A percentile compares a stretch with the other conserved stretches of the same genome.
Conservation (phyloP, 2,888 invertebrate genomes). For the Litoditis marina region DNA sequence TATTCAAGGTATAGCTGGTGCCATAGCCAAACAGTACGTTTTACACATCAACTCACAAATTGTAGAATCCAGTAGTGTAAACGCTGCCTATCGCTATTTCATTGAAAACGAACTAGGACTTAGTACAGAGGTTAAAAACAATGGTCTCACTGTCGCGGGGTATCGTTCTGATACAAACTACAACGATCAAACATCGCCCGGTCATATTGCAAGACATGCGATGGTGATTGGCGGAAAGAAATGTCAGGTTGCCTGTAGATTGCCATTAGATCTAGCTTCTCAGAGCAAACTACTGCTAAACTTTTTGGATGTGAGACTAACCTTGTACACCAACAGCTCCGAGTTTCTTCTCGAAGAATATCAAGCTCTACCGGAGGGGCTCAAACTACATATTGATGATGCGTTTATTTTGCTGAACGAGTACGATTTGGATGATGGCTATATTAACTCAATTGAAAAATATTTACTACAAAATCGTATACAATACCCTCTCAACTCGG, state of each 20-base stretch:
- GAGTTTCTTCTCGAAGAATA: not conserved
- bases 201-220: not conserved
- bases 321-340: not conserved
- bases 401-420: not conserved
- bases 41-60: not conserved
- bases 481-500: not conserved
- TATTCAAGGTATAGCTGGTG: slow-evolving; percentile 2
- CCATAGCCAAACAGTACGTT: not conserved
- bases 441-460: not conserved
- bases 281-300: not conserved
- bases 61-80: not conserved
- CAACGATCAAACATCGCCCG: not conserved
- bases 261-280: not conserved
- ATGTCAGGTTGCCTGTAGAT: not conserved
- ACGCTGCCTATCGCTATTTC: slow-evolving; percentile 2
- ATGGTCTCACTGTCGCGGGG: not conserved
- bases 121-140: not conserved
- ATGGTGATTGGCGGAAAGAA: not conserved
- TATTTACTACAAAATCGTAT: not conserved
- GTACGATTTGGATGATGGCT: not conserved
- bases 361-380: not conserved
- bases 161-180: not conserved
- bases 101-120: not conserved
- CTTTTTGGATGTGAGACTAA: not conserved
- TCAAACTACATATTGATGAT: not conserved